A percentile compares a stretch with the other conserved stretches of the same genome.
phyloP scores from a whole-genome alignment of 2,888 invertebrate genomes.

The Lochmaea crataegi region DNA sequence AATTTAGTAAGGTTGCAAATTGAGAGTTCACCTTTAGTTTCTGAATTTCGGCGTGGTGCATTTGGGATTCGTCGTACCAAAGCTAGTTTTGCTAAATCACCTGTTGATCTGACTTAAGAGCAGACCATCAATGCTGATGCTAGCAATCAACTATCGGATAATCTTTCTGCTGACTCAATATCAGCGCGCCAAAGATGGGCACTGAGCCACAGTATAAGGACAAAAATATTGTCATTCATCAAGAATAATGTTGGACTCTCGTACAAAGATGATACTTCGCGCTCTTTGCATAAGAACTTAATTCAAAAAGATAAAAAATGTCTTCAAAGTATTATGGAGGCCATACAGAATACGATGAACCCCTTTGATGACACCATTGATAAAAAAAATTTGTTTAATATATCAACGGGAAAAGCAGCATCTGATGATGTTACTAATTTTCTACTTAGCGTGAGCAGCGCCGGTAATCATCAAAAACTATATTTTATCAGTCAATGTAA shows the following conservation, averaged over 20 bases:
- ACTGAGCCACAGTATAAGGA: no score
- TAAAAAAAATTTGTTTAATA: conserved; percentile 49
- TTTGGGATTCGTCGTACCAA: no score
- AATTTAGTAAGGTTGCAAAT: no score
- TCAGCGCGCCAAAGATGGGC: conserved; percentile 25
- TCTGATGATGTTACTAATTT: conserved; percentile 53
- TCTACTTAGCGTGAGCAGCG: conserved; percentile 21
- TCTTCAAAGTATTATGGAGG: conserved; percentile 45
- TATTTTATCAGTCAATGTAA: conserved; percentile 36
- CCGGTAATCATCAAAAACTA: no score
- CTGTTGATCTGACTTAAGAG: no score
- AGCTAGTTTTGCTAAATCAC: no score
- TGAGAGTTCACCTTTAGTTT: no score
- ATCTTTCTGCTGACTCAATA: conserved; percentile 40
- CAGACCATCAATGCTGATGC: no score
- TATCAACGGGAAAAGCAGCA: conserved; percentile 57
- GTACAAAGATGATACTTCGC: conserved; percentile 51
- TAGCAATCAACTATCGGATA: not conserved
- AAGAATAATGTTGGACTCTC: conserved; percentile 44
- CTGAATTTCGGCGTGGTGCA: no score
- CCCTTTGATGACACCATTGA: conserved; percentile 30
- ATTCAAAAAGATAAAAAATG: conserved; percentile 46
- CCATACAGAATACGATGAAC: conserved; percentile 39
- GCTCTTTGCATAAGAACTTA: conserved; percentile 39
- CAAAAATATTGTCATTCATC: conserved; percentile 8